phyloP scores from a whole-genome alignment of 2,113 vertebrate species.

The Climacteris rufus region DNA sequence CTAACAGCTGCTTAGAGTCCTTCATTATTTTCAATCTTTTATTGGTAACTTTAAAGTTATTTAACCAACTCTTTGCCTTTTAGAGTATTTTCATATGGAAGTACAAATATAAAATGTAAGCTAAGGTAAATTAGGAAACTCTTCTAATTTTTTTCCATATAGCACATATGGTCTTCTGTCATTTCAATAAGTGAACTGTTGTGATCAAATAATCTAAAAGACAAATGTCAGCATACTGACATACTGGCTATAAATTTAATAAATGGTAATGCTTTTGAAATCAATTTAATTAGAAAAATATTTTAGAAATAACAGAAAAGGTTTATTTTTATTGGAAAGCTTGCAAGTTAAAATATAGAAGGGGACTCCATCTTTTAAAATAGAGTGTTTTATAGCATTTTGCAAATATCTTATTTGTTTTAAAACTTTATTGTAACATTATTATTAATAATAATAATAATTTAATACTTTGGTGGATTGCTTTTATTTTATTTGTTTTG shows the following conservation, averaged over 20 bases:
- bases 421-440: background rate
- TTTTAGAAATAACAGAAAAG: background rate
- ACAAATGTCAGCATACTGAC: background rate
- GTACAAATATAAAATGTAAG: background rate
- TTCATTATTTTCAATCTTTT: background rate
- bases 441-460: background rate
- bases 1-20: background rate
- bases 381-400: background rate
- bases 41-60: background rate
- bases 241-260: background rate
- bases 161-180: background rate
- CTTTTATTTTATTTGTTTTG: background rate
- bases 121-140: background rate
- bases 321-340: background rate
- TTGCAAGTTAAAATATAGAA: background rate
- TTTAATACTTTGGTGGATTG: fast-evolving
- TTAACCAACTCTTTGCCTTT: background rate
- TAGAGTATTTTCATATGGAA: background rate
- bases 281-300: background rate
- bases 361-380: background rate
- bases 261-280: background rate
- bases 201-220: background rate
- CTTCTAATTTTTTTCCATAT: background rate
- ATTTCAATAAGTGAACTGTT: background rate
- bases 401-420: background rate